Conservation (phyloP, 2,797 vertebrate species). For the Acrossocheilus fasciatus region DNA sequence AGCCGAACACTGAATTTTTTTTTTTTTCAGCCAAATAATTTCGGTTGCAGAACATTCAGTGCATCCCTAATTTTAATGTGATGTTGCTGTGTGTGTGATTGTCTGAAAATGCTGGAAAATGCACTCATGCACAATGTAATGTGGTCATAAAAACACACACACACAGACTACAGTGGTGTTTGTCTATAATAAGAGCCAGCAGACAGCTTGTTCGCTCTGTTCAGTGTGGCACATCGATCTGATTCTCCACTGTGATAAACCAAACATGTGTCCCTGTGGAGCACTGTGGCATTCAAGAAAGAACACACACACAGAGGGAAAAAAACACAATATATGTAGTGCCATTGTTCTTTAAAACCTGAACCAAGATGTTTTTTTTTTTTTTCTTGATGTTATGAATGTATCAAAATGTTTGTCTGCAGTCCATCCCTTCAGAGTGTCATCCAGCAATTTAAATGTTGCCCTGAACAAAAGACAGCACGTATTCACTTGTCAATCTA, state of each 20-base stretch:
- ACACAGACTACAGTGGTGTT: conserved; percentile 12
- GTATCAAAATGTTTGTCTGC: not conserved
- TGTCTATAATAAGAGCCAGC: conserved; percentile 37
- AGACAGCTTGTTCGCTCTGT: conserved; percentile 50
- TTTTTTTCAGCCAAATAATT: not conserved
- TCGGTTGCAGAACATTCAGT: not conserved
- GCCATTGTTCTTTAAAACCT: not conserved
- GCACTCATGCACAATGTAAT: not conserved
- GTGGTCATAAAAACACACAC: conserved; percentile 11
- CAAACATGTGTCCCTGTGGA: conserved; percentile 52
- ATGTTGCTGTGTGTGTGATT: not conserved
- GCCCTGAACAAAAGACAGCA: conserved; percentile 3
- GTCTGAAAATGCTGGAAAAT: not conserved
- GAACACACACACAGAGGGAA: conserved; percentile 3
- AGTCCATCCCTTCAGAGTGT: not conserved
- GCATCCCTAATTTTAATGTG: not conserved
- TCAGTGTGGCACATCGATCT: conserved; percentile 58
- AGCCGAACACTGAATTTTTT: not conserved
- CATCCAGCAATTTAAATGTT: not conserved
- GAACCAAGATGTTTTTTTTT: not conserved
- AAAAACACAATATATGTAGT: not conserved
- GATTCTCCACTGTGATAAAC: conserved; percentile 55
- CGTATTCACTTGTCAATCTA: conserved; percentile 35
- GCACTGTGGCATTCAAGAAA: conserved; percentile 40
- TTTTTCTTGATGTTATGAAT: not conserved